Percentiles rank a stretch among this genome's conserved stretches.
These are phyloP conservation scores for Augochlorella aurata DNA, from an alignment of 2,888 invertebrate genomes.

Conservation along the genomic window DNA sequence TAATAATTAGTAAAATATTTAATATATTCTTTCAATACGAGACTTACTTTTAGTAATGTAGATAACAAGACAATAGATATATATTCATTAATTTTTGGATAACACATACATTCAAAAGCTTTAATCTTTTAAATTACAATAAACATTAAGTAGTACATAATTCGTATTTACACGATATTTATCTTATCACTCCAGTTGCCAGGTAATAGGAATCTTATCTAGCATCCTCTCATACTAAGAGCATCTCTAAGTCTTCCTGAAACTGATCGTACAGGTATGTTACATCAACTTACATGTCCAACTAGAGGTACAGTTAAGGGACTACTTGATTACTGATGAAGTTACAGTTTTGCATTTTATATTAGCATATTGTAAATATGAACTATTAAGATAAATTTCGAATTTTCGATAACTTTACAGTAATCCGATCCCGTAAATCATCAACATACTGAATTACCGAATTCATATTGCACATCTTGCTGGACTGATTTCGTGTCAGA, in stretches of 20 bases:
- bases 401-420: not conserved
- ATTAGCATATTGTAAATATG: not conserved
- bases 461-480: constrained; percentile 73
- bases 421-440: not conserved
- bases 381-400: not conserved
- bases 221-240: constrained; percentile 50
- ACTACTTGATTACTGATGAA: not conserved
- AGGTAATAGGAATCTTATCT: constrained; percentile 71
- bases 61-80: constrained; percentile 57
- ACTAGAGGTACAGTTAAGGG: not conserved
- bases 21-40: constrained; percentile 16
- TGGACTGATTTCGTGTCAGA: constrained; percentile 59
- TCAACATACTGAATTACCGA: constrained; percentile 51
- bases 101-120: constrained; percentile 77
- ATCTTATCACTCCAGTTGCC: constrained; percentile 70
- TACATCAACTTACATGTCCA: not conserved
- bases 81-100: constrained; percentile 56
- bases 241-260: constrained; percentile 56
- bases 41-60: constrained; percentile 41
- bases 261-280: constrained; percentile 29
- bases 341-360: not conserved
- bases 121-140: constrained; percentile 79
- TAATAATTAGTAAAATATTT: constrained; percentile 24
- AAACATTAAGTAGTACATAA: constrained; percentile 78
- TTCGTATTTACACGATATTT: constrained; percentile 76